Conservation (phyloP, 1,140 invertebrate species). For the Ridgeia piscesae region DNA sequence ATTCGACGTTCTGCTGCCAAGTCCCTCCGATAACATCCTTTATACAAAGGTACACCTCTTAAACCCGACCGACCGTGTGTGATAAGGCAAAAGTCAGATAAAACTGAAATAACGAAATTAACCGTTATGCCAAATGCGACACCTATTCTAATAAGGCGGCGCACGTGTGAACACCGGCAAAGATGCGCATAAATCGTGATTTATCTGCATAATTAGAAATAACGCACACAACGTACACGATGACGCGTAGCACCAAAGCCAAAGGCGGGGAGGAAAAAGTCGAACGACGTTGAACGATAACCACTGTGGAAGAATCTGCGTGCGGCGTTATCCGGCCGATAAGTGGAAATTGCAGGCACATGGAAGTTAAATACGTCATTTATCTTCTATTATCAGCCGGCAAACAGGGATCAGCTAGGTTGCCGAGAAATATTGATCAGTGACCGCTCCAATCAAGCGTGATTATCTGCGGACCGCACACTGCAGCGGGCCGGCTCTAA, state of each 20-base stretch:
- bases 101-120: neutral
- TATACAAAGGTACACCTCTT: slow-evolving; percentile 1
- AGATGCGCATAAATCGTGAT: neutral
- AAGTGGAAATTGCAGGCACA: neutral
- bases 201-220: neutral
- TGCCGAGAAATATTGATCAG: slow-evolving; percentile 5
- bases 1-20: neutral
- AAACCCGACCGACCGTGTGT: neutral
- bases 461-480: neutral
- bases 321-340: neutral
- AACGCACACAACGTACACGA: neutral
- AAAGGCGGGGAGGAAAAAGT: neutral
- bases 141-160: neutral
- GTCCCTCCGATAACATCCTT: neutral
- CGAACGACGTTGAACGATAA: neutral
- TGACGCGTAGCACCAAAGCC: neutral
- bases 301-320: neutral
- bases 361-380: slow-evolving; percentile 1
- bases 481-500: neutral
- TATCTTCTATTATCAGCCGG: slow-evolving; percentile 5
- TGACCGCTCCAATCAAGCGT: neutral
- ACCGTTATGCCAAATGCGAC: neutral
- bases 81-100: neutral
- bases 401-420: neutral
- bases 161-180: neutral